phyloP scores from a whole-genome alignment of 2,113 vertebrate genomes.

The Carassius gibelio region DNA sequence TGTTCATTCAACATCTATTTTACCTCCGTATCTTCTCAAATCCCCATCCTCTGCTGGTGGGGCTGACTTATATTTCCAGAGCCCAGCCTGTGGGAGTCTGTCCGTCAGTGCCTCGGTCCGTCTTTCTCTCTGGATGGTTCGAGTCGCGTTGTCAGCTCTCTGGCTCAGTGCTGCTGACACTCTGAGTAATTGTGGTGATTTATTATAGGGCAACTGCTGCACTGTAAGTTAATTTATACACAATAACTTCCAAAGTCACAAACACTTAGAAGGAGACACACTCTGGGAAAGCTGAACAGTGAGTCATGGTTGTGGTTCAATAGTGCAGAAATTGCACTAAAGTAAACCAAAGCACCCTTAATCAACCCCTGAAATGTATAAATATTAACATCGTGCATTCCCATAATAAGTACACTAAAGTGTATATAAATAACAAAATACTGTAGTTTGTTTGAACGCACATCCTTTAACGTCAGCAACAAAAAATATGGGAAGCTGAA shows the following conservation, averaged over 20 bases:
- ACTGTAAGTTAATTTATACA: conserved; percentile 9
- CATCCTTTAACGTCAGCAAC: not conserved
- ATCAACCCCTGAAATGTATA: not conserved
- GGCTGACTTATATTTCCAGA: not conserved
- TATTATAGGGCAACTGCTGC: conserved; percentile 34
- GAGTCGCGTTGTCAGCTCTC: not conserved
- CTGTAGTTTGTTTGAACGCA: not conserved
- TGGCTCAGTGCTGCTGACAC: conserved; percentile 19
- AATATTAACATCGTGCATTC: not conserved
- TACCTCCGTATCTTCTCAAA: not conserved
- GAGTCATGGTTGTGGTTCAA: not conserved
- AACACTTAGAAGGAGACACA: not conserved
- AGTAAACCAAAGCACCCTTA: not conserved
- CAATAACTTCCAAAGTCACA: conserved; percentile 31
- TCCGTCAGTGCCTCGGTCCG: not conserved
- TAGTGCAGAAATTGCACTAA: not conserved
- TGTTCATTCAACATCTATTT: conserved; percentile 39
- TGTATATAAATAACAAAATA: not conserved
- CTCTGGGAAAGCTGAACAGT: not conserved
- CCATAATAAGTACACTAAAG: not conserved
- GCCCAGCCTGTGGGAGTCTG: not conserved
- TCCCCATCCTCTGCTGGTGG: not conserved
- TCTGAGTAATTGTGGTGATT: conserved; percentile 44
- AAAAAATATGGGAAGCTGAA: not conserved
- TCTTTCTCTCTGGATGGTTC: not conserved